Conservation (phyloP, 1,140 invertebrate genomes). For the Pogonomyrmex californicus region DNA sequence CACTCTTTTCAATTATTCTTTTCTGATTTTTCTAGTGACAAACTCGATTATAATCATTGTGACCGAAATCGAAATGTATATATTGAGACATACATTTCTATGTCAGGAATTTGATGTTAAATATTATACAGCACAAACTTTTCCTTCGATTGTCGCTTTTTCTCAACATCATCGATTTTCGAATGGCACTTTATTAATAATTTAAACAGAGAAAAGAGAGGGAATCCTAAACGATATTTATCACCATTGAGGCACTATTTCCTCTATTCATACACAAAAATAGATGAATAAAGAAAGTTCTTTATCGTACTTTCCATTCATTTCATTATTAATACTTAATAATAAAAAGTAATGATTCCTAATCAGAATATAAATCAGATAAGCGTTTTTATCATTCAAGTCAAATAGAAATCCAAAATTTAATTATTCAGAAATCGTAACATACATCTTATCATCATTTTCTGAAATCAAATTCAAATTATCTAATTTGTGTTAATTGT, state of each 20-base stretch:
- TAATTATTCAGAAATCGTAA: background rate
- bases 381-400: background rate
- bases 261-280: background rate
- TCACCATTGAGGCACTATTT: background rate
- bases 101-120: background rate
- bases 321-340: background rate
- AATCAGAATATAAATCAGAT: background rate
- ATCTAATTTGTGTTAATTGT: background rate
- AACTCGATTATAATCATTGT: background rate
- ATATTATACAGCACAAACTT: background rate
- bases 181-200: conserved; percentile 25
- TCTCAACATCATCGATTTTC: background rate
- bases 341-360: conserved; percentile 3
- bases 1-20: background rate
- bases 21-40: background rate
- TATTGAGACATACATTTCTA: no score
- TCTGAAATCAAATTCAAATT: background rate
- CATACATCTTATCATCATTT: background rate
- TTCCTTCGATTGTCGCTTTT: conserved; percentile 19
- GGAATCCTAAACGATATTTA: background rate
- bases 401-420: background rate
- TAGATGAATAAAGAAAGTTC: conserved; percentile 36
- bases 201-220: background rate
- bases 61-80: background rate
- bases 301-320: background rate